phyloP scores from a whole-genome alignment of 2,113 vertebrate genomes.

The Colistium nudipinnis region DNA sequence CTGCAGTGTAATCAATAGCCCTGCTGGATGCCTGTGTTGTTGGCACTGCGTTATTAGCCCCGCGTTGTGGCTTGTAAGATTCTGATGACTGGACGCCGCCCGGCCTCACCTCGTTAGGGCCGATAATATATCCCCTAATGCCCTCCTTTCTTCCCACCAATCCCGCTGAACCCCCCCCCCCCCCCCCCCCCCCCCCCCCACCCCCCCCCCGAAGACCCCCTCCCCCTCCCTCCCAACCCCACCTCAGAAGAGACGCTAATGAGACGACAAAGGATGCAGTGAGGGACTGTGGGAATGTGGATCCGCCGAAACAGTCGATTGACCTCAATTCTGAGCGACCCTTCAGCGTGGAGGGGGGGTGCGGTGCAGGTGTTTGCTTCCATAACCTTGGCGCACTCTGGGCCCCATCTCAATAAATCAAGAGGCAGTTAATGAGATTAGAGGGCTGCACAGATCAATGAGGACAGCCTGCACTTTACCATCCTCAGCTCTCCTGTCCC shows the following conservation, averaged over 20 bases:
- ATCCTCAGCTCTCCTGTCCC: conserved; percentile 59
- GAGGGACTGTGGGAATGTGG: conserved; percentile 58
- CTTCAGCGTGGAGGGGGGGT: conserved; percentile 29
- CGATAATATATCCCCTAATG: conserved; percentile 71
- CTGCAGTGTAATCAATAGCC: conserved; percentile 70
- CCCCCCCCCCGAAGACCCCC: neutral
- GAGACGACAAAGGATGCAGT: conserved; percentile 51
- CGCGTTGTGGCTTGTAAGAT: conserved; percentile 59
- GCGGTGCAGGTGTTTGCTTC: conserved; percentile 53
- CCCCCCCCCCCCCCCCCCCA: neutral
- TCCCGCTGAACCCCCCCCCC: neutral
- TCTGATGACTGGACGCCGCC: conserved; percentile 50
- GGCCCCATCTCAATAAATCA: conserved; percentile 78
- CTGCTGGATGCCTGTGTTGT: conserved; percentile 49
- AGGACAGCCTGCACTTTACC: conserved; percentile 53
- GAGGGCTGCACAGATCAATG: conserved; percentile 74
- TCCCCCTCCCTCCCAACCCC: neutral
- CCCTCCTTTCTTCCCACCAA: conserved; percentile 38
- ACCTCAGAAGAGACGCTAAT: conserved; percentile 52
- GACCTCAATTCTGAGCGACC: conserved; percentile 74
- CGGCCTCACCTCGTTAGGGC: conserved; percentile 72
- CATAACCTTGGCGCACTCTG: conserved; percentile 68
- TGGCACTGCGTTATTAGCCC: conserved; percentile 46
- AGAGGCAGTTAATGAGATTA: conserved; percentile 81
- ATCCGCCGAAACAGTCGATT: conserved; percentile 69